A percentile compares a stretch with the other conserved stretches of the same genome.
phyloP scores from a whole-genome alignment of 2,113 vertebrate genomes.

The western clawed frog (Xenopus tropicalis) region UCB_Xtro_10.0 CM004443.2:41712001-41712500 shows the following conservation, averaged over 20 bases:
- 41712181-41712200: no score
- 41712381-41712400: constrained; percentile 26
- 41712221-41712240: no score
- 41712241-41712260: neutral
- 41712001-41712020: no score
- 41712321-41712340: constrained; percentile 29
- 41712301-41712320: constrained; percentile 36
- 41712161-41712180: no score
- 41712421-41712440: constrained; percentile 1
- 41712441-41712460: constrained; percentile 14
- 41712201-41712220: no score
- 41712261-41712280: constrained; percentile 27
- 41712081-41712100: no score
- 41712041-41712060: no score
- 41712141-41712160: no score
- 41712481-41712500: constrained; percentile 14
- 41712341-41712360: constrained; percentile 33
- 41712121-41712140: no score
- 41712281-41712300: constrained; percentile 33
- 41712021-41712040: no score
- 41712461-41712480: constrained; percentile 13
- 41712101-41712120: no score
- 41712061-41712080: no score
- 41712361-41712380: constrained; percentile 25
- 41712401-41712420: constrained; percentile 32